Evolutionary conservation across 1,140 invertebrate species (phyloP).

Genomic region (Drosophila novamexicana): DNA sequence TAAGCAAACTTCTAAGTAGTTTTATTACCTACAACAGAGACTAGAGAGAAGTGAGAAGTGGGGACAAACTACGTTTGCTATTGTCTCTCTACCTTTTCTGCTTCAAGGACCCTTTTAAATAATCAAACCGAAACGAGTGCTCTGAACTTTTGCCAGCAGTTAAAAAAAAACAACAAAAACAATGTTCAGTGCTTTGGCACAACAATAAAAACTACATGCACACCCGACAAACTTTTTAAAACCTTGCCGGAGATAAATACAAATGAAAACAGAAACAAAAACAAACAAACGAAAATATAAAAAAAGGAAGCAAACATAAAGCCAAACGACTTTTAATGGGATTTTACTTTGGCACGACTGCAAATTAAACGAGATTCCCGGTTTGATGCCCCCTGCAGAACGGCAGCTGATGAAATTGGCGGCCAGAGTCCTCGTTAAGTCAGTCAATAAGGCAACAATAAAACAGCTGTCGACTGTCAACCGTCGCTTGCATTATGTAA

Average conservation of each 20-base stretch:
- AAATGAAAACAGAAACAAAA: slow-evolving; percentile 4
- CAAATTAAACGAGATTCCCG: slow-evolving; percentile 31
- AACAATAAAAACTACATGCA: slow-evolving; percentile 40
- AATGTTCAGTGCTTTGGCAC: slow-evolving; percentile 3
- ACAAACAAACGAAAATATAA: neutral
- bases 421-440: slow-evolving; percentile 18
- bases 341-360: slow-evolving; percentile 26
- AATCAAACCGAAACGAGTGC: slow-evolving; percentile 40
- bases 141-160: slow-evolving; percentile 31
- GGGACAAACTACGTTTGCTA: neutral
- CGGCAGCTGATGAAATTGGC: slow-evolving; percentile 22
- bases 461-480: slow-evolving; percentile 14
- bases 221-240: slow-evolving; percentile 25
- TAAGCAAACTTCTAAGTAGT: neutral
- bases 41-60: neutral
- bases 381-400: neutral
- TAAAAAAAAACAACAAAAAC: slow-evolving; percentile 4
- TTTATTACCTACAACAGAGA: slow-evolving; percentile 23
- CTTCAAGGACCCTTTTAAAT: slow-evolving; percentile 27
- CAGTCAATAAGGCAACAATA: slow-evolving; percentile 24
- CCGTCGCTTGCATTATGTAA: slow-evolving; percentile 64
- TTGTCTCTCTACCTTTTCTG: slow-evolving; percentile 21
- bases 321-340: slow-evolving; percentile 33
- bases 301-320: slow-evolving; percentile 19
- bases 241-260: slow-evolving; percentile 11